Percentiles rank a stretch among this genome's conserved stretches.
phyloP scores from a whole-genome alignment of 2,888 invertebrate species.

The Brachypterus glaber region DNA sequence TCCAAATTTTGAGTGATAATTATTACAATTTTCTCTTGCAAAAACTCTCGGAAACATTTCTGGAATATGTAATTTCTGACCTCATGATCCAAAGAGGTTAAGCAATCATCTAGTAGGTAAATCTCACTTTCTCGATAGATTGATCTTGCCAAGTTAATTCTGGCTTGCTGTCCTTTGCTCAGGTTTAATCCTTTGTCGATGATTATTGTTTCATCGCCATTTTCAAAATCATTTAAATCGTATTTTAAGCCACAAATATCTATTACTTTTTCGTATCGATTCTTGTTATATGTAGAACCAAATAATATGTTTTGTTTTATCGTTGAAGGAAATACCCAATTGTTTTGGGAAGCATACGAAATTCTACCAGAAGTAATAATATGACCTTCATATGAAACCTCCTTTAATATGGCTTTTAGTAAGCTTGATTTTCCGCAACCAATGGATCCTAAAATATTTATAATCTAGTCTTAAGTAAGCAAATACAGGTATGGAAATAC shows the following conservation, averaged over 20 bases:
- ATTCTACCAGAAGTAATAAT: conserved; percentile 40
- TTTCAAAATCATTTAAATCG: conserved; percentile 41
- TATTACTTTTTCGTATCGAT: conserved; percentile 49
- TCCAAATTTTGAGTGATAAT: conserved; percentile 18
- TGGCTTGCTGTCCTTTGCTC: conserved; percentile 69
- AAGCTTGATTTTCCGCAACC: conserved; percentile 51
- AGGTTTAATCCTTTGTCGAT: conserved; percentile 69
- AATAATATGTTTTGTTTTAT: conserved; percentile 69
- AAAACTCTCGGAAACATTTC: conserved; percentile 37
- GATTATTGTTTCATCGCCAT: conserved; percentile 63
- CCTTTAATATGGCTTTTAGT: conserved; percentile 35
- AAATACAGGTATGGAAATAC: too few species aligned
- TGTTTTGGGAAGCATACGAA: conserved; percentile 49
- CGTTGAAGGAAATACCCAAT: conserved; percentile 48
- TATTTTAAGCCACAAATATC: conserved; percentile 50
- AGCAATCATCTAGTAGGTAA: conserved; percentile 66
- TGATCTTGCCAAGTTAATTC: conserved; percentile 65
- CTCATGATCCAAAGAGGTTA: conserved; percentile 66
- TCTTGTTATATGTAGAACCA: conserved; percentile 49
- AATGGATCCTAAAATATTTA: too few species aligned
- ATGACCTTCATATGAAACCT: conserved; percentile 33
- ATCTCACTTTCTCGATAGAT: conserved; percentile 65
- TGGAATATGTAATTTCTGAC: conserved; percentile 62
- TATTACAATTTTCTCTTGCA: conserved; percentile 19
- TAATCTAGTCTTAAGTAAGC: too few species aligned